Base-by-base conservation (phyloP, 2,113 vertebrate genomes). In the Rhinoptilus africanus region DNA sequence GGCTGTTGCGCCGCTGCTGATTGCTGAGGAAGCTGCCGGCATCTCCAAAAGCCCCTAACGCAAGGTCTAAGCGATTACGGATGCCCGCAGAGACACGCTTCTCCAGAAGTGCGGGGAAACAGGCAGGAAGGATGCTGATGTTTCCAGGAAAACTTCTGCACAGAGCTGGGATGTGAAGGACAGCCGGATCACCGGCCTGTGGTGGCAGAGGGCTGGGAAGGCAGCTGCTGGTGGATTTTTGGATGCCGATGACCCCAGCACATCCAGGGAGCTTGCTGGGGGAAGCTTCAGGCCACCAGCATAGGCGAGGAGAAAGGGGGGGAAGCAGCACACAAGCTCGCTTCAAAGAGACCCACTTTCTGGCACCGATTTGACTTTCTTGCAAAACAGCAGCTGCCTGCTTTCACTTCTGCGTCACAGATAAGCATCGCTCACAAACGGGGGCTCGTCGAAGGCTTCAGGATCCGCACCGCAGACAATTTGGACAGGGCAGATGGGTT, bases 341-440 rank as follows among this genome's bases (percentile, higher is more conserved):
- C 63, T 86, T 71, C 59, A 82, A 28, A 82, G 43, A 60, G 39
- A 51, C 75, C 68, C 66, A 54, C 80, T 94, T 83, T 85, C 81
- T 17, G 72, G 82, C 71, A 78, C 41, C 0, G 1, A 9, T 67
- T 53, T 8, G 19, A 39, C 54, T 88, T 53, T 45, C 95, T 90
- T 77, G 93, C 91, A 77, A 73, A 95, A 34, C 81, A 88, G 86
- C 93, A 94, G 90, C 84, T 93, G 93, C 8, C 3, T 18, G 77
- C 92, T 97, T 81, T 96, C 94, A 85, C 77, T 91, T 93, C 92
- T 32, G 75, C 24, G 27, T 56, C 81, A 20, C 91, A 79, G 91
- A 94, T 94, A 88, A 89, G 82, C 68, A 92, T 96, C 86, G 0
- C 77, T 12, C 71, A 12, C 82, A 43, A 68, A 28, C 4, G 1